A percentile compares a stretch with the other conserved stretches of the same genome.
These are phyloP conservation scores for Empis stercorea DNA, from an alignment of 2,888 invertebrate species.

Conservation along the genomic window DNA sequence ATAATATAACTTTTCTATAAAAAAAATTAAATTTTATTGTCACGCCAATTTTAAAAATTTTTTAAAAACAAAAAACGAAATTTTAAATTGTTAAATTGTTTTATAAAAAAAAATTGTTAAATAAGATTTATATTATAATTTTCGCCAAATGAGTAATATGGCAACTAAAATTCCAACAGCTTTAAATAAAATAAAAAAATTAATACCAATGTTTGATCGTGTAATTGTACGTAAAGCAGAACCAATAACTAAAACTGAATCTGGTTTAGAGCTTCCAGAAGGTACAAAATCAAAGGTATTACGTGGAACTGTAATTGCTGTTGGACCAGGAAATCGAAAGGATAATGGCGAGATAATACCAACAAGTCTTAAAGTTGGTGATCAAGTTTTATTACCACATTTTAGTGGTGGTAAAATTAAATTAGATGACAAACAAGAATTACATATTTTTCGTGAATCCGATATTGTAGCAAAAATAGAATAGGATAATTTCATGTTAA, in stretches of 20 bases:
- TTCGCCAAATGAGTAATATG: too few relatives aligned
- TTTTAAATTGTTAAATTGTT: too few relatives aligned
- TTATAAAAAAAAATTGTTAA: background rate
- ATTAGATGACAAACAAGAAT: background rate
- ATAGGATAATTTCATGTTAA: background rate
- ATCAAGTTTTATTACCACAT: background rate
- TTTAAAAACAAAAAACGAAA: too few relatives aligned
- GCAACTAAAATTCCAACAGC: too few relatives aligned
- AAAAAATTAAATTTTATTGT: too few relatives aligned
- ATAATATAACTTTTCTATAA: too few relatives aligned
- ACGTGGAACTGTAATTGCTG: background rate
- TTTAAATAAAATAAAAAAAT: background rate
- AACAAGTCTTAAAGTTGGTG: background rate
- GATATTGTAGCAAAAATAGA: background rate
- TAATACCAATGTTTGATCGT: background rate
- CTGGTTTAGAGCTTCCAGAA: background rate
- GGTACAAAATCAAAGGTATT: background rate
- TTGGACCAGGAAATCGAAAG: background rate
- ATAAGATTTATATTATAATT: too few relatives aligned
- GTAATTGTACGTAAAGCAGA: background rate
- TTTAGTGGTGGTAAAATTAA: background rate
- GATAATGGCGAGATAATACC: background rate
- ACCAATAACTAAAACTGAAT: background rate
- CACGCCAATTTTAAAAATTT: too few relatives aligned
- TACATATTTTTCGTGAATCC: background rate